These are phyloP conservation scores for Poecilobothrus nobilitatus DNA, from an alignment of 2,888 invertebrate species.

Conservation along the genomic window DNA sequence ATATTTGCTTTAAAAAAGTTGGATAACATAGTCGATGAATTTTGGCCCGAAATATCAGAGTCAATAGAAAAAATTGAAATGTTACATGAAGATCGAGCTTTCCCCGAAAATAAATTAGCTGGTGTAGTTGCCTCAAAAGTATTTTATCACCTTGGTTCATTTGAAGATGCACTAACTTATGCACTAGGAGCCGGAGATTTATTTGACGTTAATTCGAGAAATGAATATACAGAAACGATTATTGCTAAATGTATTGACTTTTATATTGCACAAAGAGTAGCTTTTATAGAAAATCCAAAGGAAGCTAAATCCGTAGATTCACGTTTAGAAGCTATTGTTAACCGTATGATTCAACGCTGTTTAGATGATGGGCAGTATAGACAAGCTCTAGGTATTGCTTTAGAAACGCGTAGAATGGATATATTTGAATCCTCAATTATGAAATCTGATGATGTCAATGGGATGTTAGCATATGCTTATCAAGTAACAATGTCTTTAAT, in stretches of 20 bases:
- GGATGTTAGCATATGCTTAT: conserved; percentile 91
- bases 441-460: conserved; percentile 81
- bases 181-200: conserved; percentile 91
- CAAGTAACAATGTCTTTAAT: conserved; percentile 94
- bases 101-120: conserved; percentile 84
- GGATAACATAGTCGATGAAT: conserved; percentile 90
- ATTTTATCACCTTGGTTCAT: conserved; percentile 94
- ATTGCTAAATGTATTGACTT: conserved; percentile 96
- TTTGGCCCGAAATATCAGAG: conserved; percentile 98
- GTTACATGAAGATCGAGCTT: conserved; percentile 83
- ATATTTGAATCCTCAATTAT: conserved; percentile 88
- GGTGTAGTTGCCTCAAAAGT: conserved; percentile 97
- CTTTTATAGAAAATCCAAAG: conserved; percentile 59
- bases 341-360: conserved; percentile 95
- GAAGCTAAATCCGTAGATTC: conserved; percentile 65
- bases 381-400: conserved; percentile 89
- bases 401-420: conserved; percentile 96
- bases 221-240: conserved; percentile 94
- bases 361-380: conserved; percentile 89
- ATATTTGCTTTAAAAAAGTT: conserved; percentile 88
- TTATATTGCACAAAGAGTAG: conserved; percentile 81
- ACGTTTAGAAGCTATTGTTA: conserved; percentile 84
- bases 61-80: conserved; percentile 96
- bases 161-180: conserved; percentile 93
- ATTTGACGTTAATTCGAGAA: conserved; percentile 88